phyloP scores from a whole-genome alignment of 2,797 vertebrate genomes.

The Acropternis orthonyx region DNA sequence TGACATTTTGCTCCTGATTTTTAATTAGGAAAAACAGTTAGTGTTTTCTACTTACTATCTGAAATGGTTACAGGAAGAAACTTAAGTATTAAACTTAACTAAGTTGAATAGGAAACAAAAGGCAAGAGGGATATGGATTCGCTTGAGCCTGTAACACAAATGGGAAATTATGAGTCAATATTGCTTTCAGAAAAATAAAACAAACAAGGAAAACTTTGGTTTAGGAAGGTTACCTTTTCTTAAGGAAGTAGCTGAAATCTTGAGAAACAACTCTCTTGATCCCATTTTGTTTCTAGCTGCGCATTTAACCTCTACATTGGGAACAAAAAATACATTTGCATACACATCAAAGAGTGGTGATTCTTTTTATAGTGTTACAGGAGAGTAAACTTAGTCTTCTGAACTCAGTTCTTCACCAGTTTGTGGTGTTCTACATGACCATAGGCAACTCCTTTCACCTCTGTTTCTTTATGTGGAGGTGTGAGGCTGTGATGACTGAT shows the following conservation, averaged over 20 bases:
- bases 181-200: not conserved
- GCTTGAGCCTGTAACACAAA: not conserved
- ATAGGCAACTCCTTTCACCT: not conserved
- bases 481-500: not conserved
- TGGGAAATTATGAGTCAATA: not conserved
- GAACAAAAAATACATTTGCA: not conserved
- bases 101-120: not conserved
- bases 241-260: not conserved
- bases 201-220: not conserved
- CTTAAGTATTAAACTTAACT: not conserved
- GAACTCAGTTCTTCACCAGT: not conserved
- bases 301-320: not conserved
- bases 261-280: not conserved
- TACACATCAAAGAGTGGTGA: not conserved
- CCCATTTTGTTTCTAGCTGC: not conserved
- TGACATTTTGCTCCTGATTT: conserved; percentile 24
- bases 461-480: not conserved
- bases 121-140: not conserved
- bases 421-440: not conserved
- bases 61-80: not conserved
- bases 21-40: not conserved
- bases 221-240: not conserved
- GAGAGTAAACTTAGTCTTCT: not conserved
- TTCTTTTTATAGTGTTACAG: not conserved
- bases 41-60: not conserved